A percentile compares a stretch with the other conserved stretches of the same genome.
Evolutionary conservation across 2,113 vertebrate species (phyloP).

Genomic region (Zosterops japonicus): DNA sequence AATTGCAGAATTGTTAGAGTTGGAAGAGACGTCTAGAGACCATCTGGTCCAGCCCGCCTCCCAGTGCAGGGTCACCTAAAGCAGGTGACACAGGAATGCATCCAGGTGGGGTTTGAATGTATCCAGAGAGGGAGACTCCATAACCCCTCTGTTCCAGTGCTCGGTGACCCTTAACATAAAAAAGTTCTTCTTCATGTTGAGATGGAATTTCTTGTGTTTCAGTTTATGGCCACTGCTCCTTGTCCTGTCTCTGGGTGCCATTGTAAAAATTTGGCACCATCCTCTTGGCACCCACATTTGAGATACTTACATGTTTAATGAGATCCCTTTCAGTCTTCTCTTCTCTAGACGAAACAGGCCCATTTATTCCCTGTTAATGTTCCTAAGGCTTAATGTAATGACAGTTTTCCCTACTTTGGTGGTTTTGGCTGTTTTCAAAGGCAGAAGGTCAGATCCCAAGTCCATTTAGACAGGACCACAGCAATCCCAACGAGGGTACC

Average conservation of each 20-base stretch:
- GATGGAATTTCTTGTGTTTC: neutral
- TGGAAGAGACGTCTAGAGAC: neutral
- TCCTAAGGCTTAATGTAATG: neutral
- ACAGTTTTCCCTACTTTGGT: fast-evolving
- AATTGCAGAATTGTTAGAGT: neutral
- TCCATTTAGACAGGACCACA: neutral
- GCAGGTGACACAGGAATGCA: neutral
- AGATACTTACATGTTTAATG: neutral
- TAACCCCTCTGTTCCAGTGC: neutral
- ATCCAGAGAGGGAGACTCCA: neutral
- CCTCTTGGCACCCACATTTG: too few species aligned
- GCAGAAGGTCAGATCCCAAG: fast-evolving
- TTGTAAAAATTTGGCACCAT: neutral
- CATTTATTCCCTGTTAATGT: neutral
- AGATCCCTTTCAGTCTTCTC: neutral
- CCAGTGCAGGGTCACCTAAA: neutral
- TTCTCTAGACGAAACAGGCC: neutral
- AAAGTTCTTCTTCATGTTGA: neutral
- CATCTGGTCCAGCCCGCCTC: neutral
- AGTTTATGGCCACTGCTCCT: neutral
- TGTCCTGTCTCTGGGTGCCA: neutral
- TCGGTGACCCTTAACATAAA: neutral
- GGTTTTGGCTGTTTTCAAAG: neutral
- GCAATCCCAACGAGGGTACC: fast-evolving
- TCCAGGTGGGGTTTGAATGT: neutral